A percentile compares a stretch with the other conserved stretches of the same genome.
Evolutionary conservation across 2,888 invertebrate species (phyloP).

Genomic region (Sminthurinus aureus): DNA sequence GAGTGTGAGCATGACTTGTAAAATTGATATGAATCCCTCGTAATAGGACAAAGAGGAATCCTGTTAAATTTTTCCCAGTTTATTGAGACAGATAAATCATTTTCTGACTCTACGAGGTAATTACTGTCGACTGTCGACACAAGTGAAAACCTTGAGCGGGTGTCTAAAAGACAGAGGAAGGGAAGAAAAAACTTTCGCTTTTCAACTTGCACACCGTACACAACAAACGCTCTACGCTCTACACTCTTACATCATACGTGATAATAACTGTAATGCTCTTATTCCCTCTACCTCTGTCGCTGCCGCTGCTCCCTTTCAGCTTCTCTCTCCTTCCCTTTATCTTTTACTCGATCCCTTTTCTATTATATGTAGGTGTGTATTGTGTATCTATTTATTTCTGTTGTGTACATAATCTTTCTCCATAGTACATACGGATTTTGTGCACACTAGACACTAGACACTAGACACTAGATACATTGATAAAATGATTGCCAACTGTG

Average conservation of each 20-base stretch:
- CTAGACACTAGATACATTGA: not conserved
- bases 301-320: not conserved
- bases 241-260: too few species aligned
- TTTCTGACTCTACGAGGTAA: constrained; percentile 37
- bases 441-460: not conserved
- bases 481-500: not conserved
- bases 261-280: not conserved
- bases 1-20: too few species aligned
- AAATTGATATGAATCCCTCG: too few species aligned
- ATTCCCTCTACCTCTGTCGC: not conserved
- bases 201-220: not conserved
- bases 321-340: not conserved
- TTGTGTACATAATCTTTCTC: not conserved
- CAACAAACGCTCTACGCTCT: too few species aligned
- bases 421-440: too few species aligned
- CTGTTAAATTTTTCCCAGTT: constrained; percentile 52
- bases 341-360: not conserved
- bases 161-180: too few species aligned
- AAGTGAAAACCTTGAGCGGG: constrained; percentile 6
- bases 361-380: not conserved
- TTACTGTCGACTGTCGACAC: constrained; percentile 50
- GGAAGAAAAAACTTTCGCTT: not conserved
- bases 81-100: constrained; percentile 51
- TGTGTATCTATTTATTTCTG: not conserved
- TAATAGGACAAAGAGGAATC: constrained; percentile 33